phyloP scores from a whole-genome alignment of 2,113 vertebrate species.

The Lontra canadensis region DNA sequence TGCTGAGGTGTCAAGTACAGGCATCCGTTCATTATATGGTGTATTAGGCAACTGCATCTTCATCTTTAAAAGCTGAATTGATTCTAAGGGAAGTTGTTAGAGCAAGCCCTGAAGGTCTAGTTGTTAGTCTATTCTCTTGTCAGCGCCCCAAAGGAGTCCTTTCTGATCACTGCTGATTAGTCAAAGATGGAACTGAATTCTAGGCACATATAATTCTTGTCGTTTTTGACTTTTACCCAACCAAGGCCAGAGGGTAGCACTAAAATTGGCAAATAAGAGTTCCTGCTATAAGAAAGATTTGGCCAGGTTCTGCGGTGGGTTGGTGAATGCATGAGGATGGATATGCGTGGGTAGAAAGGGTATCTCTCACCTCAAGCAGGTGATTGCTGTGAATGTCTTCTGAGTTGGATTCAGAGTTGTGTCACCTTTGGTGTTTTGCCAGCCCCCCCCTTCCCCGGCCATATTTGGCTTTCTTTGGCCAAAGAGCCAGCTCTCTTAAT shows the following conservation, averaged over 20 bases:
- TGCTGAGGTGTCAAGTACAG: not conserved
- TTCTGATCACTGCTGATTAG: not conserved
- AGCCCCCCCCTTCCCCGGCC: not conserved
- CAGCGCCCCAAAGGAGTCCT: not conserved
- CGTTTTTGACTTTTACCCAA: not conserved
- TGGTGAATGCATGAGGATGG: not conserved
- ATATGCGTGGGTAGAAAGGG: not conserved
- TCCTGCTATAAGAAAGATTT: not conserved
- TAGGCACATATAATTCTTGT: not conserved
- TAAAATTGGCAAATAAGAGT: not conserved
- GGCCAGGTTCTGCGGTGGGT: not conserved
- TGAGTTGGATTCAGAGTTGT: not conserved
- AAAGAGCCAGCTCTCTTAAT: not conserved
- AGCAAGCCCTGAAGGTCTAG: not conserved
- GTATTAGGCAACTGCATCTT: not conserved
- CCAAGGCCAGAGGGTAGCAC: not conserved
- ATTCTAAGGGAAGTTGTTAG: conserved; percentile 21
- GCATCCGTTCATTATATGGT: not conserved
- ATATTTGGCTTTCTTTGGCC: not conserved
- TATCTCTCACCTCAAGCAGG: not conserved
- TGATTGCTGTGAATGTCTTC: not conserved
- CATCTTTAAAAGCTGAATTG: conserved; percentile 19
- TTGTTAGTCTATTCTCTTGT: not conserved
- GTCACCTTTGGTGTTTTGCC: not conserved
- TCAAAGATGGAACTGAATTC: not conserved